phyloP scores from a whole-genome alignment of 1,140 invertebrate genomes.

The Andricus grossulariae region DNA sequence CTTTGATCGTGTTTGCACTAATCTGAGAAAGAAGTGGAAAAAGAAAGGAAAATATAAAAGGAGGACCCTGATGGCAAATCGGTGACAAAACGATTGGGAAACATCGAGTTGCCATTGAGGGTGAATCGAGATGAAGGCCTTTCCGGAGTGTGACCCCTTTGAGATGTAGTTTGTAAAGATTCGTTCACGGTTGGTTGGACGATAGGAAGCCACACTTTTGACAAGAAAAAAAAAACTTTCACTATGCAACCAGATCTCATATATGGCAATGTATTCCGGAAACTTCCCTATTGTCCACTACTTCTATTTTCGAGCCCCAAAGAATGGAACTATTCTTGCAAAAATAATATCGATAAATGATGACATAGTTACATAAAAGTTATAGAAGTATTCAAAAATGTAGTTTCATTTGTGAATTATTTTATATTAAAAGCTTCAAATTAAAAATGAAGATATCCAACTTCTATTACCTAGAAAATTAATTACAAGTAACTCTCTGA shows the following conservation, averaged over 20 bases:
- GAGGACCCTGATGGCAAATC: slow-evolving; percentile 10
- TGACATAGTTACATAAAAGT: too few relatives aligned
- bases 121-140: slow-evolving; percentile 19
- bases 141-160: slow-evolving; percentile 27
- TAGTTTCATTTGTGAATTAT: too few relatives aligned
- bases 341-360: neutral
- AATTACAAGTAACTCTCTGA: too few relatives aligned
- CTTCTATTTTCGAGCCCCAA: neutral
- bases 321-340: neutral
- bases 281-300: neutral
- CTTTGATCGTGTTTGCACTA: too few relatives aligned
- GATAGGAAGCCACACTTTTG: slow-evolving; percentile 17
- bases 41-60: neutral
- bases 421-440: too few relatives aligned
- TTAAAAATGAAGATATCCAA: too few relatives aligned
- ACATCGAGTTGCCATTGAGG: slow-evolving; percentile 22
- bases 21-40: neutral
- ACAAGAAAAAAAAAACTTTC: slow-evolving; percentile 1
- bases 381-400: too few relatives aligned
- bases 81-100: slow-evolving; percentile 24
- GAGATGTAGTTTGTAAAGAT: slow-evolving; percentile 26
- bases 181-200: slow-evolving; percentile 8
- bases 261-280: neutral
- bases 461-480: too few relatives aligned
- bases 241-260: neutral